Evolutionary conservation across 2,888 invertebrate species (phyloP), one percentile per base, ranked within the genome.

Genomic region (Ormyrus nitidulus): DNA sequence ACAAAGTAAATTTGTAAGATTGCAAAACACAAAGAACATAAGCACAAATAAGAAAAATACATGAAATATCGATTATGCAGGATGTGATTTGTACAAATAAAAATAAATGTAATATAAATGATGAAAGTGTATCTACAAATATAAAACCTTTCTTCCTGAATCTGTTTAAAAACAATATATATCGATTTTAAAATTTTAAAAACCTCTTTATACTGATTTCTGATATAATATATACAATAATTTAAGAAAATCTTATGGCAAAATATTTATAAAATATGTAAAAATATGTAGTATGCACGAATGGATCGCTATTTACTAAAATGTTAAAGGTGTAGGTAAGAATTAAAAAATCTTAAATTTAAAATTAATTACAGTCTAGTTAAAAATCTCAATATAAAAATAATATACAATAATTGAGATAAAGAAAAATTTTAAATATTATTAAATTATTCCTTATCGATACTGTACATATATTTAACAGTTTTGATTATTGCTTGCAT

Each of bases 101-200:
- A 72, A 81, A 71, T 71, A 76, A 74, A 71, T 59, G 73, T 74
- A 66, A 74, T 69, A 54, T 74, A 72, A 76, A 48, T 77, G 77
- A 77, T 81, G 81, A 77, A 46, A 65, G 77, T 81, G 79, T 79
- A 79, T 79, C 77, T 81, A 79, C 77, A 81, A 58, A 56, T 66
- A 73, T 77, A 48, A 76, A 81, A 81, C 81, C 81, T 66, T 81
- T 81, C 81, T 81, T 81, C 81, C 81, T 81, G 81, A 81, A 81
- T 81, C 53, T 71, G 59, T 66, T 78, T 13, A 64, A 58, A 59
- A 69, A 61, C 68, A 64, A 74, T 34, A 69, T 62, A 49, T 13
- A 34, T 49, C 1, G 56, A 9, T 70, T 34, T 53, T 61, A 34
- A 54, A 76, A 54, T 77, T 53, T 65, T 79, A 13, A 65, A 53